These are phyloP conservation scores for Megaceryle alcyon DNA, from an alignment of 2,797 vertebrate species.

Conservation along the genomic window DNA sequence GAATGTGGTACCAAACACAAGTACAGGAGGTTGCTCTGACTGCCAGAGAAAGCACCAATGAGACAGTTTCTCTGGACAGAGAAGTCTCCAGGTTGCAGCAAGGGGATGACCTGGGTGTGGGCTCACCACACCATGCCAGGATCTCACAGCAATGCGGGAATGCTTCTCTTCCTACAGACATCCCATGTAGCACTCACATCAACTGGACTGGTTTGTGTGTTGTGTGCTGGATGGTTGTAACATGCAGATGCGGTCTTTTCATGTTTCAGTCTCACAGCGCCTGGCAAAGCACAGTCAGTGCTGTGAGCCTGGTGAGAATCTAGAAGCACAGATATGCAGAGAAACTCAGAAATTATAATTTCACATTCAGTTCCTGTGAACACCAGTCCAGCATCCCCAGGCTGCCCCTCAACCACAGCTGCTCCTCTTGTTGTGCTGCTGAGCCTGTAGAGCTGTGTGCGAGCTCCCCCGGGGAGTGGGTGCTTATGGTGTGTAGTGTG, in stretches of 20 bases:
- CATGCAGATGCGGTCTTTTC: rapidly evolving
- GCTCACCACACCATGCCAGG: rapidly evolving
- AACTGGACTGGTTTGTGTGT: rapidly evolving
- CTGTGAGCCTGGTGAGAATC: rapidly evolving
- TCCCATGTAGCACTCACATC: neutral
- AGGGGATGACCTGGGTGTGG: rapidly evolving
- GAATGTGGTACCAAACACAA: neutral
- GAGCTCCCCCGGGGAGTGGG: neutral
- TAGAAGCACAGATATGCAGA: neutral
- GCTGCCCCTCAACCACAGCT: neutral
- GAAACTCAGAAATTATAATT: neutral
- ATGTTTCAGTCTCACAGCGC: neutral
- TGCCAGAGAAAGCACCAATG: neutral
- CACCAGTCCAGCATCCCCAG: neutral
- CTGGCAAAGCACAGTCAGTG: neutral
- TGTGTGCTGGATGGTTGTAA: neutral
- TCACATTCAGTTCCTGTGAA: neutral
- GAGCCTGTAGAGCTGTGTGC: neutral
- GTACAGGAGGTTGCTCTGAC: neutral
- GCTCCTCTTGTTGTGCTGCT: neutral
- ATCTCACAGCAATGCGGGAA: neutral
- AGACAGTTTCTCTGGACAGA: neutral
- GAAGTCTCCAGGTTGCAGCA: rapidly evolving
- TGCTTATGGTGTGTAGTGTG: neutral
- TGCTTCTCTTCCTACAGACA: neutral